These are phyloP conservation scores for Eurosta solidaginis DNA, from an alignment of 1,140 invertebrate species.

Conservation along the genomic window DNA sequence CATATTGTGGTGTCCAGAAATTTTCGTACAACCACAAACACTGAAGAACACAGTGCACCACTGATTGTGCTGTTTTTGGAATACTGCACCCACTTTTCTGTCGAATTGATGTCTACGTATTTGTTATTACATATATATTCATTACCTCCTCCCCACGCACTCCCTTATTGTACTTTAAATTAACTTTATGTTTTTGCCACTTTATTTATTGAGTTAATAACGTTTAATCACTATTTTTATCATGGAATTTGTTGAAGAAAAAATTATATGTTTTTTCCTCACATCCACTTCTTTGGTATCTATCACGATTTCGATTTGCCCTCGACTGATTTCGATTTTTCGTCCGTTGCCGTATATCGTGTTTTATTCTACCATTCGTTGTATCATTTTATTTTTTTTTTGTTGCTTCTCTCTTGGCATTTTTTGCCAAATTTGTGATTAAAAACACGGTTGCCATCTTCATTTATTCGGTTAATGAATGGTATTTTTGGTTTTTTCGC, in stretches of 20 bases:
- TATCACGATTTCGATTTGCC: conserved; percentile 35
- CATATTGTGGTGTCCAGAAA: conserved; percentile 5
- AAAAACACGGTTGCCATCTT: too few species aligned
- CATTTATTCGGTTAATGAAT: too few species aligned
- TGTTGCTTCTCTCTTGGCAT: neutral
- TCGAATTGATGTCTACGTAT: neutral
- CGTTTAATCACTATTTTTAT: neutral
- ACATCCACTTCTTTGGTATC: conserved; percentile 37
- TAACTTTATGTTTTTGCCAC: neutral
- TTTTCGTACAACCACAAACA: too few species aligned
- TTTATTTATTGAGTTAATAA: neutral
- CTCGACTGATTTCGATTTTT: conserved; percentile 38
- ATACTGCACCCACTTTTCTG: conserved; percentile 14
- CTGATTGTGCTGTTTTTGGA: neutral
- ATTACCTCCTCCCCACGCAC: neutral
- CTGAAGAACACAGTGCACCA: neutral
- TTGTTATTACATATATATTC: neutral
- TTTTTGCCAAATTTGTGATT: too few species aligned
- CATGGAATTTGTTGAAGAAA: conserved; percentile 7
- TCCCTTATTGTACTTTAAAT: neutral
- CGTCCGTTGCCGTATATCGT: conserved; percentile 9
- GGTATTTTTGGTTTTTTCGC: too few species aligned
- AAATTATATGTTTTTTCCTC: conserved; percentile 28
- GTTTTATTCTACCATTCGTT: conserved; percentile 22
- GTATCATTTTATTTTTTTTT: neutral